These are phyloP conservation scores for Perodicticus potto DNA, from an alignment of 2,797 vertebrate species.

Conservation along the genomic window DNA sequence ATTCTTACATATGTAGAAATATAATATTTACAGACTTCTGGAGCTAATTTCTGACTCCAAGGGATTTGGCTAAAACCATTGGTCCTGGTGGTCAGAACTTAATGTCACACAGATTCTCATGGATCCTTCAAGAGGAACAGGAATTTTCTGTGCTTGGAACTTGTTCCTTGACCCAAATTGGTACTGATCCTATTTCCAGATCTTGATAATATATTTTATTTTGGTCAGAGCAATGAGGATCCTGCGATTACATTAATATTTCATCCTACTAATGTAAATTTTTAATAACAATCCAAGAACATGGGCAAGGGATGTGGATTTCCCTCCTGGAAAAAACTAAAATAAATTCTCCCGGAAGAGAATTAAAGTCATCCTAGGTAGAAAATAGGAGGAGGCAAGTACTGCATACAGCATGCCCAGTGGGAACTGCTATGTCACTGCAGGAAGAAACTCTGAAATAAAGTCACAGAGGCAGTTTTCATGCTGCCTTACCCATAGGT, in stretches of 20 bases:
- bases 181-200: background rate
- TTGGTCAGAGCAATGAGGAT: background rate
- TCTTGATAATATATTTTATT: background rate
- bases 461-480: background rate
- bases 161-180: background rate
- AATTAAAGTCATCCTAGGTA: background rate
- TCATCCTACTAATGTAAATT: background rate
- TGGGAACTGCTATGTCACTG: constrained; percentile 23
- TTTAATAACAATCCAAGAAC: background rate
- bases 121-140: background rate
- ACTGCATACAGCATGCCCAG: background rate
- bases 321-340: background rate
- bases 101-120: background rate
- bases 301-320: background rate
- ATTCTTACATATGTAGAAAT: background rate
- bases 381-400: constrained; percentile 27
- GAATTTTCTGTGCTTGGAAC: too few relatives aligned
- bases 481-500: background rate
- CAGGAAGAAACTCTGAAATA: constrained; percentile 40
- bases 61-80: background rate
- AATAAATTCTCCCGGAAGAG: background rate
- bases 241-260: background rate
- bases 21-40: background rate
- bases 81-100: background rate
- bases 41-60: background rate